phyloP scores from a whole-genome alignment of 2,113 vertebrate genomes.

The Gopherus flavomarginatus region DNA sequence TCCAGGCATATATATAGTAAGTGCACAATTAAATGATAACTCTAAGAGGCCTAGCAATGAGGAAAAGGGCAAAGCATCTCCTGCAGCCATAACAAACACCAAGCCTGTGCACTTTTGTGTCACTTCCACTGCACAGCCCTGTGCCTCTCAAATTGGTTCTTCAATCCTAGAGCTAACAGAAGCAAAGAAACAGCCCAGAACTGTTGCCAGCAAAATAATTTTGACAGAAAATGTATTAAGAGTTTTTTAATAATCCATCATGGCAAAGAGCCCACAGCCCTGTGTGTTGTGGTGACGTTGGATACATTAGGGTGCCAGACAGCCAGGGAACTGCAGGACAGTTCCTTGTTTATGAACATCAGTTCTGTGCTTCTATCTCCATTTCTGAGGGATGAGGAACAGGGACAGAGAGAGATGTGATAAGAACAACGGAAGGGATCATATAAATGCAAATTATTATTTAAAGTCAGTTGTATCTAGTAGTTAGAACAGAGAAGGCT shows the following conservation, averaged over 20 bases:
- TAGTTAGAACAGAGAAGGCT: too few species aligned
- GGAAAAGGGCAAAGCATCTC: not conserved
- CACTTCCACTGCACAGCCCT: too few species aligned
- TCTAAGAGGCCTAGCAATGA: not conserved
- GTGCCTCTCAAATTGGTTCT: too few species aligned
- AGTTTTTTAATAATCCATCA: not conserved
- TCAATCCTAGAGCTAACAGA: too few species aligned
- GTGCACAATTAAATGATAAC: not conserved
- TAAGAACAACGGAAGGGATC: too few species aligned
- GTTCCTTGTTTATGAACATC: too few species aligned
- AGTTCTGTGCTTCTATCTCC: too few species aligned
- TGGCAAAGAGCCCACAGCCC: not conserved
- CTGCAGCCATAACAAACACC: not conserved
- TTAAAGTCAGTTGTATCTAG: too few species aligned
- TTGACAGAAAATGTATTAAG: not conserved
- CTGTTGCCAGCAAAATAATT: not conserved
- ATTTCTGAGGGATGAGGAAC: too few species aligned
- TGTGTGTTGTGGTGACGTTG: not conserved
- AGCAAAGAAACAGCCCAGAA: not conserved
- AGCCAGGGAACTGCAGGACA: not conserved
- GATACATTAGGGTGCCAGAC: not conserved
- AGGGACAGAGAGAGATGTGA: too few species aligned
- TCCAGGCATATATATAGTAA: not conserved
- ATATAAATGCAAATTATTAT: too few species aligned
- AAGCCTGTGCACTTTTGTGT: not conserved